Base-by-base conservation (phyloP, 2,888 invertebrate species). In the Cheiracanthium punctorium region DNA sequence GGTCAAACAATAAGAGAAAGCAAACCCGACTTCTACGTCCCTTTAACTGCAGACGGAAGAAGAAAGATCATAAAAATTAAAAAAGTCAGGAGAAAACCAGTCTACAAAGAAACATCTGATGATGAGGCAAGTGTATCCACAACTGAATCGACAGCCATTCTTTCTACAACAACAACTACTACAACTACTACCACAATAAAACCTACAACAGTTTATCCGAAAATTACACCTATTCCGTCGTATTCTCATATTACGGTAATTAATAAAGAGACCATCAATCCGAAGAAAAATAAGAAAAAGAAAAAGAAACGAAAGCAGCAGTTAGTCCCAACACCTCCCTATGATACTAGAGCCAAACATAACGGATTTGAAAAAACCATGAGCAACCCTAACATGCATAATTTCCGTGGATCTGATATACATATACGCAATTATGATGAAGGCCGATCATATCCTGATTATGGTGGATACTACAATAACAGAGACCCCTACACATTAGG, bases 161-260 rank as follows among this genome's bases (percentile, higher is more conserved):
- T n/a, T n/a, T n/a, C n/a, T n/a, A n/a, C n/a, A n/a, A n/a, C n/a
- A 28, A 5, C n/a, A 20, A n/a, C 2, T 20, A 67, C 32, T 28
- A 28, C 76, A 1, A 79, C 69, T 12, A 43, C 14, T 28, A 10
- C 7, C 0, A 71, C 76, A 30, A 37, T 30, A 0, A 32, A 5
- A 37, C 43, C 32, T 24, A 12, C 75, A 28, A 28, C 28, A 12
- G 7, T n/a, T 1, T n/a, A 10, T 20, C 24, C 69, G n/a, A 37
- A n/a, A 20, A 4, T 33, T 0, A 70, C 80, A 24, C 30, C 30
- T 20, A 37, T 10, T 12, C 43, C 69, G 0, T 41, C 67, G 1
- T 85, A 65, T 65, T 24, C 80, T 32, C 86, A 86, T 32, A 86
- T 86, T 29, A 80, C 80, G 29, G 86, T 86, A 10, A 48, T 86